A percentile compares a stretch with the other conserved stretches of the same genome.
phyloP scores from a whole-genome alignment of 2,113 vertebrate species.

The Gila orcuttii region DNA sequence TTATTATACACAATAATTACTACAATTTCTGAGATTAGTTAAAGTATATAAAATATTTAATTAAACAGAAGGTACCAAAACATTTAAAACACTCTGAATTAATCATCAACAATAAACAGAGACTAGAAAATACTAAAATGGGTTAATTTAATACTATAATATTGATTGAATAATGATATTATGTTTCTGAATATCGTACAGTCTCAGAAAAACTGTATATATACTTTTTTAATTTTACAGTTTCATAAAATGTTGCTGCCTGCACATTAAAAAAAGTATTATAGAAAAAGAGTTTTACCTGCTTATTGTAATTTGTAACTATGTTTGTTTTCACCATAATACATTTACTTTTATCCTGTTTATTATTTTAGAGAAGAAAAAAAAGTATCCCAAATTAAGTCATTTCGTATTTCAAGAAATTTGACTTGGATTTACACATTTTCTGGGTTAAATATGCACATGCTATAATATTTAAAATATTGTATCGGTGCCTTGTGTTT shows the following conservation, averaged over 20 bases:
- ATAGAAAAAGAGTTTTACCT: neutral
- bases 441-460: neutral
- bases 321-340: neutral
- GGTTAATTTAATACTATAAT: neutral
- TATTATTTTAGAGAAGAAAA: neutral
- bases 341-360: too few relatives aligned
- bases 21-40: neutral
- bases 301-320: neutral
- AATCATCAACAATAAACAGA: neutral
- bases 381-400: neutral
- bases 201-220: neutral
- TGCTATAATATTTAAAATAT: neutral
- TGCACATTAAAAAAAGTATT: neutral
- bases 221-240: neutral
- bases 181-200: neutral
- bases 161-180: neutral
- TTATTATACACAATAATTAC: neutral
- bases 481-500: neutral
- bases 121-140: neutral
- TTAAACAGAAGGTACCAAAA: neutral
- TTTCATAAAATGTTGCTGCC: neutral
- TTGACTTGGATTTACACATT: neutral
- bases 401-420: neutral
- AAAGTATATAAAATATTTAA: neutral
- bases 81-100: neutral